Conservation (phyloP, 92 coral and sea anemone species). For the Epizoanthus illoricatus region DNA sequence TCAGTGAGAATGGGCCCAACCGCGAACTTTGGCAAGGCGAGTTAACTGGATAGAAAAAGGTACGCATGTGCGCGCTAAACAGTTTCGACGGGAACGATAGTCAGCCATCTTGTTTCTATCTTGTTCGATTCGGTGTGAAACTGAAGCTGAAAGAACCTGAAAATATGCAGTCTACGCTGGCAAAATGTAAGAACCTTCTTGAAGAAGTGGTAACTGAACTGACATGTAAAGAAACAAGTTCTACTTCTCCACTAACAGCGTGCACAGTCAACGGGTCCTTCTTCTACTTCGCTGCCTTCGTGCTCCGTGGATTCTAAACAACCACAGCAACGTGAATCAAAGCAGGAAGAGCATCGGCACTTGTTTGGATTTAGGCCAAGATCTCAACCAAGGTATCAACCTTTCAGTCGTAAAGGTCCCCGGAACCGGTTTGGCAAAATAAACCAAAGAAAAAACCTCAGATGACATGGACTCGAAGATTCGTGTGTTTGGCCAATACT, state of each 20-base stretch:
- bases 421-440: conserved; percentile 15
- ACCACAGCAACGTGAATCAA: no score
- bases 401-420: conserved; percentile 21
- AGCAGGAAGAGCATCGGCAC: no score
- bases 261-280: conserved; percentile 33
- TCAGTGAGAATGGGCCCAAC: no score
- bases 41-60: neutral
- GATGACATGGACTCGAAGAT: conserved; percentile 49
- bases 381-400: no score
- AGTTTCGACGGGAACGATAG: neutral
- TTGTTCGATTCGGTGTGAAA: conserved; percentile 1
- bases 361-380: no score
- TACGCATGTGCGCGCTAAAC: neutral
- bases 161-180: neutral
- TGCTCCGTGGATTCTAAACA: no score
- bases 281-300: neutral
- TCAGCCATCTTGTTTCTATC: neutral
- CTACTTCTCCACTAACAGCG: neutral
- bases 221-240: conserved; percentile 7
- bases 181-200: conserved; percentile 45
- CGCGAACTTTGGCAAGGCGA: no score
- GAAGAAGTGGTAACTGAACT: conserved; percentile 49
- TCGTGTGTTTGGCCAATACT: conserved; percentile 43
- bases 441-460: conserved; percentile 31
- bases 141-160: conserved; percentile 6